Evolutionary conservation across 2,888 invertebrate genomes (phyloP), one percentile per base, ranked within the genome.

Genomic region (Stenichneumon culpator): DNA sequence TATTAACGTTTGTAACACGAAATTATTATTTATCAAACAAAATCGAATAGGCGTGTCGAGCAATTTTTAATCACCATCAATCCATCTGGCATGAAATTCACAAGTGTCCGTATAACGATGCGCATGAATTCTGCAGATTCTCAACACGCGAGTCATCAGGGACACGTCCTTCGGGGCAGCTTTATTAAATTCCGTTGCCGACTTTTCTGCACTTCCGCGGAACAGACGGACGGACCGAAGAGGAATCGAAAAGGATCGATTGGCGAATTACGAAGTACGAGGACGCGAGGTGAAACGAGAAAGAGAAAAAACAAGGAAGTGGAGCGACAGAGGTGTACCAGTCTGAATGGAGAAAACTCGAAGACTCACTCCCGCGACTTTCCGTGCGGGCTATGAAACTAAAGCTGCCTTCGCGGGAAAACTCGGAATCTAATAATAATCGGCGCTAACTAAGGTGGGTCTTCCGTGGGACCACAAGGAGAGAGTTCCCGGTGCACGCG

Each of bases 361-460:
- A 60, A 68, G 60, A 63, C 69, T 78, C 77, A 5, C 22, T 22
- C 11, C 22, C 3, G 22, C 57, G 63, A 75, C 50, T 69, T 73
- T 74, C 73, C 36, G 32, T 22, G 44, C 19, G 44, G 68, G 47
- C 28, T 9, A 22, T 65, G 32, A 79, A 72, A 67, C 73, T 36
- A 39, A 50, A 83, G 74, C 63, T 69, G 25, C 7, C 22, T 65
- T 39, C 54, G 65, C 19, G 22, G 14, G 19, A 65, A 85, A 86
- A 86, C 83, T 86, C 81, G 74, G 67, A 79, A 83, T 70, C 75
- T 75, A 83, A 86, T 85, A 80, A 83, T 81, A 85, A 86, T 84
- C 50, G 75, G 52, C 39, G 32, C 7, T 57, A 22, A 25, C 22
- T 11, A 57, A 25, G 22, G 67, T 78, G 54, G 63, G 22, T 70